These are phyloP conservation scores for Neoitamus cyanurus DNA, from an alignment of 2,888 invertebrate species.

Conservation along the genomic window DNA sequence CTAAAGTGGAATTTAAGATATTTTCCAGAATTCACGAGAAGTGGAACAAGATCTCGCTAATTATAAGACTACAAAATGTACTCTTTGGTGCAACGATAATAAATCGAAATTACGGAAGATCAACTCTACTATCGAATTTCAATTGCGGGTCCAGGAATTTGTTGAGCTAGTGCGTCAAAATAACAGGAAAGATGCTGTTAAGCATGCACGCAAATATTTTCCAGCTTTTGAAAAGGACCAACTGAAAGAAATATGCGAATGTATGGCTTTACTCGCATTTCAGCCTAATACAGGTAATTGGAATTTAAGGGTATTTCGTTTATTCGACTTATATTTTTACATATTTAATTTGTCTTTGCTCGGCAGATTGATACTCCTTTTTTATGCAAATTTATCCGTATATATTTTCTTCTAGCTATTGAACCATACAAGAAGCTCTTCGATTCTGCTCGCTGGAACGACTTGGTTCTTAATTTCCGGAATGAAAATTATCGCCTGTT, in stretches of 20 bases:
- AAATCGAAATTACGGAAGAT: slow-evolving; percentile 93
- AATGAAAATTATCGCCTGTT: slow-evolving; percentile 94
- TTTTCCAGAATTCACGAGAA: slow-evolving; percentile 83
- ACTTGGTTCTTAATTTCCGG: slow-evolving; percentile 89
- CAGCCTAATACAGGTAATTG: slow-evolving; percentile 78
- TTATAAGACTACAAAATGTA: slow-evolving; percentile 87
- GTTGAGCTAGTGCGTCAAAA: slow-evolving; percentile 92
- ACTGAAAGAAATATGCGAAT: slow-evolving; percentile 87
- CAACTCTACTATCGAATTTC: slow-evolving; percentile 95
- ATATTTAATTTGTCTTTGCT: too few relatives aligned
- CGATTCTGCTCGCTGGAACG: slow-evolving; percentile 79
- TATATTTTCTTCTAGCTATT: slow-evolving; percentile 67
- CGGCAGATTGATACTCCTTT: too few relatives aligned
- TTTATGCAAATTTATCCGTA: too few relatives aligned
- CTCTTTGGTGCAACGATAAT: slow-evolving; percentile 97
- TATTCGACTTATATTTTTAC: neutral
- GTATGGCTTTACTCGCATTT: slow-evolving; percentile 96
- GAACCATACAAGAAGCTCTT: slow-evolving; percentile 79
- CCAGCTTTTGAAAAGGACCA: slow-evolving; percentile 88
- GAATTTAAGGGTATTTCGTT: neutral
- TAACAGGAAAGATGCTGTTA: slow-evolving; percentile 89
- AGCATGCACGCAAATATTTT: slow-evolving; percentile 94
- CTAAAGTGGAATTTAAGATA: slow-evolving; percentile 70
- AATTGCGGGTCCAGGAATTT: slow-evolving; percentile 85
- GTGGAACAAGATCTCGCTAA: slow-evolving; percentile 87